Evolutionary conservation across 1,140 invertebrate species (phyloP).

Genomic region (Luehdorfia chinensis): DNA sequence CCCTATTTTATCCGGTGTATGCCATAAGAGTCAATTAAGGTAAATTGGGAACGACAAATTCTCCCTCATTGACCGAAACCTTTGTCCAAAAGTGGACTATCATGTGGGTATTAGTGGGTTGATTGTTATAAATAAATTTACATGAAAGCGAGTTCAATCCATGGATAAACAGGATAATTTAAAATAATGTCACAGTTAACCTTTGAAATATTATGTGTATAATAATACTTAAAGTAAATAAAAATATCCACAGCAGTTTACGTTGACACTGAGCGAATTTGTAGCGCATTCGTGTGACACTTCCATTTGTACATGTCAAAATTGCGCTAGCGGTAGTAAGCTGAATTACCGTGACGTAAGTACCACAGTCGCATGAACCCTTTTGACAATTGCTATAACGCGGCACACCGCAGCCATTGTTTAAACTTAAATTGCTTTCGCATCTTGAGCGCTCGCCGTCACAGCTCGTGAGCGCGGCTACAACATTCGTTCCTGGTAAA

Average conservation of each 20-base stretch:
- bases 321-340: slow-evolving; percentile 14
- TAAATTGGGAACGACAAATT: too few relatives aligned
- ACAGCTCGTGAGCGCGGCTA: slow-evolving; percentile 2
- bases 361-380: slow-evolving; percentile 4
- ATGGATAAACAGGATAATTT: too few relatives aligned
- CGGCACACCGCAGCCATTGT: slow-evolving; percentile 39
- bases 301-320: slow-evolving; percentile 34
- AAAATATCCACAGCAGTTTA: slow-evolving; percentile 18
- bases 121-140: too few relatives aligned
- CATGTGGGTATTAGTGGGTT: too few relatives aligned
- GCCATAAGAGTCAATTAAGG: too few relatives aligned
- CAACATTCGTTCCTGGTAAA: slow-evolving; percentile 2
- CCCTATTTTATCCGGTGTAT: too few relatives aligned
- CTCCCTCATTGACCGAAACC: too few relatives aligned
- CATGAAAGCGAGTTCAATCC: too few relatives aligned
- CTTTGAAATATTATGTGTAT: too few relatives aligned
- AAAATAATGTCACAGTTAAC: too few relatives aligned
- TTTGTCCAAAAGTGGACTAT: too few relatives aligned
- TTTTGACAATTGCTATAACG: slow-evolving; percentile 29
- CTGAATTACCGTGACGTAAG: slow-evolving; percentile 12
- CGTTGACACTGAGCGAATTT: slow-evolving; percentile 32
- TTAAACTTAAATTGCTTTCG: slow-evolving; percentile 56
- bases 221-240: slow-evolving; percentile 16
- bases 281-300: slow-evolving; percentile 22
- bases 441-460: slow-evolving; percentile 29